phyloP scores from a whole-genome alignment of 2,888 invertebrate genomes.

The Cheilosia vulpina region DNA sequence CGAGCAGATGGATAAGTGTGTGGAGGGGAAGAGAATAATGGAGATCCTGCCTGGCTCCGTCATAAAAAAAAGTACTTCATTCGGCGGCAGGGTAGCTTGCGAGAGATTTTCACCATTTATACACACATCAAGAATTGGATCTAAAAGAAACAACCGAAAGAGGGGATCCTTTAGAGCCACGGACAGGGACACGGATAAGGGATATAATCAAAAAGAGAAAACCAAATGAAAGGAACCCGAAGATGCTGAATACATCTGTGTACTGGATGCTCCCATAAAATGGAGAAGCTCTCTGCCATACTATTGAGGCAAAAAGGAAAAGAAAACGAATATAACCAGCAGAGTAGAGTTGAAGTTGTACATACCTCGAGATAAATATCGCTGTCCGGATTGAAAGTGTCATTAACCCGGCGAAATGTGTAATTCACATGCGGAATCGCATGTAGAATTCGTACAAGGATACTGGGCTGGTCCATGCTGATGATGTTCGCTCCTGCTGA shows the following conservation, averaged over 20 bases:
- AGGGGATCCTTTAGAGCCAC: slow-evolving; percentile 51
- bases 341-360: slow-evolving; percentile 63
- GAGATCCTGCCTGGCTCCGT: slow-evolving; percentile 13
- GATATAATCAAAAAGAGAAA: slow-evolving; percentile 17
- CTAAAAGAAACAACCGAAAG: slow-evolving; percentile 33
- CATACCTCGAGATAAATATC: slow-evolving; percentile 95
- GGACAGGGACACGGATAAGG: not conserved
- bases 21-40: slow-evolving; percentile 7
- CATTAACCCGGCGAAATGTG: slow-evolving; percentile 94
- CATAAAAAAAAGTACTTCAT: slow-evolving; percentile 4
- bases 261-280: slow-evolving; percentile 8
- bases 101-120: slow-evolving; percentile 68
- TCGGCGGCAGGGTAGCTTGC: slow-evolving; percentile 14
- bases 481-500: slow-evolving; percentile 63
- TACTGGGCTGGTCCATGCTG: slow-evolving; percentile 90
- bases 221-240: slow-evolving; percentile 24
- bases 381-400: slow-evolving; percentile 95
- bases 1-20: not conserved
- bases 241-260: slow-evolving; percentile 57
- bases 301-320: slow-evolving; percentile 2
- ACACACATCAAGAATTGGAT: slow-evolving; percentile 55
- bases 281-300: not conserved
- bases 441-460: slow-evolving; percentile 94
- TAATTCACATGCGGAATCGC: slow-evolving; percentile 96
- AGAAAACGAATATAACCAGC: slow-evolving; percentile 2